A percentile compares a stretch with the other conserved stretches of the same genome.
phyloP scores from a whole-genome alignment of 1,140 invertebrate genomes.

The Chironomus tepperi region DNA sequence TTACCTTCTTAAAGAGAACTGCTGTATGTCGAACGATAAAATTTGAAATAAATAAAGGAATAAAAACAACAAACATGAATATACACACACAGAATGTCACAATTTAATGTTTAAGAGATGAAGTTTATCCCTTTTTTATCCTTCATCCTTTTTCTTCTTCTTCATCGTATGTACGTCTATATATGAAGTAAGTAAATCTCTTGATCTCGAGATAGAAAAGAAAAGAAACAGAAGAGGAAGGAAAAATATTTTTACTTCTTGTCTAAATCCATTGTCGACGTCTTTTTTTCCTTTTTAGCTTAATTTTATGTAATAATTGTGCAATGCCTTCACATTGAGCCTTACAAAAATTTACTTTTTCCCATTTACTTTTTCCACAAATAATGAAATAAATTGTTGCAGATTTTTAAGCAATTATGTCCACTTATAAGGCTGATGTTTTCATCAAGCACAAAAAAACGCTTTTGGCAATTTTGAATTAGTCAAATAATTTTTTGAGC shows the following conservation, averaged over 20 bases:
- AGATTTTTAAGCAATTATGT: too few relatives aligned
- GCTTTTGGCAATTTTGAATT: too few relatives aligned
- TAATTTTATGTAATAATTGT: too few relatives aligned
- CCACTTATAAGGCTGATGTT: too few relatives aligned
- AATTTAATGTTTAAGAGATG: background rate
- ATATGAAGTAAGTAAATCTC: background rate
- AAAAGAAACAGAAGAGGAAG: background rate
- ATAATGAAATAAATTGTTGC: too few relatives aligned
- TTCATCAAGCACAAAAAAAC: too few relatives aligned
- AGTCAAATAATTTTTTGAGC: too few relatives aligned
- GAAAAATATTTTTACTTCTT: background rate
- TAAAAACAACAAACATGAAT: slow-evolving; percentile 21
- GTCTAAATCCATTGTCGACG: slow-evolving; percentile 16
- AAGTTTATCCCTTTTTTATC: slow-evolving; percentile 11
- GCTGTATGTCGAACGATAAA: slow-evolving; percentile 11
- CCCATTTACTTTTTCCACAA: too few relatives aligned
- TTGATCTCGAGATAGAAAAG: background rate
- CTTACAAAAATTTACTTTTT: too few relatives aligned
- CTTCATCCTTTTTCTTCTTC: slow-evolving; percentile 7
- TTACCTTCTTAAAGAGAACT: slow-evolving; percentile 4
- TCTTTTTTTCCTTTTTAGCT: background rate
- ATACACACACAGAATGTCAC: background rate
- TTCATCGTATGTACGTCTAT: background rate
- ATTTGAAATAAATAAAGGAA: background rate
- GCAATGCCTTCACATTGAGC: too few relatives aligned